phyloP scores from a whole-genome alignment of 2,113 vertebrate species.

The Poeciliopsis retropinna region DNA sequence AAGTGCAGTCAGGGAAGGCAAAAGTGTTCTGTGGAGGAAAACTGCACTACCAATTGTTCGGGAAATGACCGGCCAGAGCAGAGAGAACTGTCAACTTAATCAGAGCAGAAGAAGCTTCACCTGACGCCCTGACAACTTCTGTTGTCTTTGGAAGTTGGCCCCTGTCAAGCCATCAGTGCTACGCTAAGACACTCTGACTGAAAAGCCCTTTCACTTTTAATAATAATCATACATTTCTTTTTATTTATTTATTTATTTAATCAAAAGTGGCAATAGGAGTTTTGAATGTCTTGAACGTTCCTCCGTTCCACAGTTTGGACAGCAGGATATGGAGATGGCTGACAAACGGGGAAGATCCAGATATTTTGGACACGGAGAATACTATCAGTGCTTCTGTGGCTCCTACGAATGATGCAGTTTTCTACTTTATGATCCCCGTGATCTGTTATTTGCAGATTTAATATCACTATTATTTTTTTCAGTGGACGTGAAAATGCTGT shows the following conservation, averaged over 20 bases:
- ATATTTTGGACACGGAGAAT: too few species aligned
- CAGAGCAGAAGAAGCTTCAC: conserved; percentile 37
- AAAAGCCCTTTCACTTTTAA: neutral
- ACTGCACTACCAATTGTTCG: conserved; percentile 34
- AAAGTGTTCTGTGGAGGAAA: conserved; percentile 20
- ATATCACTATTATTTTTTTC: neutral
- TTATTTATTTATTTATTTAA: too few species aligned
- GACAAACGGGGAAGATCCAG: too few species aligned
- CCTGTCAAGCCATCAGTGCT: conserved; percentile 32
- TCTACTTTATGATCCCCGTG: too few species aligned
- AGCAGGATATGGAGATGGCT: too few species aligned
- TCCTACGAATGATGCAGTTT: too few species aligned
- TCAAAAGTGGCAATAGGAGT: too few species aligned
- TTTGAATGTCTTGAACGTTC: too few species aligned
- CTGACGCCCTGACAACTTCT: conserved; percentile 55
- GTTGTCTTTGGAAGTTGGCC: conserved; percentile 16
- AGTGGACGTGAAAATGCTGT: neutral
- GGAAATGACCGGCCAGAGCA: conserved; percentile 49
- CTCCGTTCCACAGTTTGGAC: too few species aligned
- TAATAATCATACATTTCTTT: too few species aligned
- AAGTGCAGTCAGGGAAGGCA: conserved; percentile 24
- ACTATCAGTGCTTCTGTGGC: too few species aligned
- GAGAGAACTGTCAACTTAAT: conserved; percentile 53
- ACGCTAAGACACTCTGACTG: conserved; percentile 11
- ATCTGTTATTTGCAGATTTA: neutral